These are phyloP conservation scores for Blennius ocellaris DNA, from an alignment of 2,113 vertebrate genomes.

Conservation along the genomic window DNA sequence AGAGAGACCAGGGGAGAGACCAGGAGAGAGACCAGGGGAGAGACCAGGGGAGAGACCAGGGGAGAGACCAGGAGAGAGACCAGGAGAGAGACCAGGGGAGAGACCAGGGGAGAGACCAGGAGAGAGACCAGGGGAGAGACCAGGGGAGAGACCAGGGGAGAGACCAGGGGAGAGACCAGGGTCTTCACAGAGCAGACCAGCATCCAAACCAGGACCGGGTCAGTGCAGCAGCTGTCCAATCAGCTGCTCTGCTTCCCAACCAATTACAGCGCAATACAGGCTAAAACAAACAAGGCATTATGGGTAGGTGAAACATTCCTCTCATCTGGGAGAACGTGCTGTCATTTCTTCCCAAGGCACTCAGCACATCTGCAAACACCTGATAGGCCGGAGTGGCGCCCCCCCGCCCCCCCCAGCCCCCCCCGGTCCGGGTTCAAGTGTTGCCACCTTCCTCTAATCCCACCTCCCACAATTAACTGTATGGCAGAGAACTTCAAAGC, in stretches of 20 bases:
- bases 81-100: too few relatives aligned
- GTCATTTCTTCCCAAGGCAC: conserved; percentile 73
- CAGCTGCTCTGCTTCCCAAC: conserved; percentile 84
- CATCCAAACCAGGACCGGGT: conserved; percentile 72
- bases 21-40: too few relatives aligned
- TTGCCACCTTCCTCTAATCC: conserved; percentile 98
- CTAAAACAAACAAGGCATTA: conserved; percentile 97
- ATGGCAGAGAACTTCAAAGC: conserved; percentile 93
- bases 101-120: too few relatives aligned
- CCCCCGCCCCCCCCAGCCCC: conserved; percentile 84
- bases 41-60: too few relatives aligned
- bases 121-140: too few relatives aligned
- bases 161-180: not conserved
- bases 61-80: too few relatives aligned
- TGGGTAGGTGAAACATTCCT: conserved; percentile 86
- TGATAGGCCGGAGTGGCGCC: conserved; percentile 88
- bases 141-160: too few relatives aligned
- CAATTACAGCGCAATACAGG: conserved; percentile 90
- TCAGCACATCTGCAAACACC: conserved; percentile 93
- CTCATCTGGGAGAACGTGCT: conserved; percentile 85
- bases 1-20: too few relatives aligned
- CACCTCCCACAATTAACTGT: conserved; percentile 95
- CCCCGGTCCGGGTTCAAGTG: conserved; percentile 95
- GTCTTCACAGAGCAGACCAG: conserved; percentile 38
- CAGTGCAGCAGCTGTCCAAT: conserved; percentile 83